Base-by-base conservation (phyloP, 1,140 invertebrate genomes). In the Zelostemma sp. region DNA sequence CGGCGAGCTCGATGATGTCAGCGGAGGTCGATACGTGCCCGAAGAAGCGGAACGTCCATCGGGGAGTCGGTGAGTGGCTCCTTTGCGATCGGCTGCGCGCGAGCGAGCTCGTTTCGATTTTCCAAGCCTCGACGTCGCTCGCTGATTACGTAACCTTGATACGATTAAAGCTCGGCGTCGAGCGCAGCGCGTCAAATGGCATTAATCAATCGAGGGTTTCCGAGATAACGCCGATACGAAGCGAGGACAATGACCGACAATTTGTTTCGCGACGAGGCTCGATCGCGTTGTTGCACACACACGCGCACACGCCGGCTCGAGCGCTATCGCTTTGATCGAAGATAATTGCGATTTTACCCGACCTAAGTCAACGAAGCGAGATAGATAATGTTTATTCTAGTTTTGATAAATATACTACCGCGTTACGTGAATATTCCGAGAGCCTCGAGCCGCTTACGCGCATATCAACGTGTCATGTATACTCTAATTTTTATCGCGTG, bases 221-320 rank as follows among this genome's bases (percentile, higher is more conserved):
- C 45, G 54, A 55, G 62, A 71, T 71, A 66, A 62, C 35, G 45
- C 25, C 31, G 43, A 25, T 25, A 25, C 3, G 21, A 62, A 43
- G 63, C 59, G 63, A 66, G 68, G 58, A 71, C 68, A 63, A 71
- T 71, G 63, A 71, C 68, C 68, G 68, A 59, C 68, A 63, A 55
- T 51, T 71, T 63, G 54, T 48, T 48, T 59, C 62, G 15, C 45
- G 61, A 56, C 60, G 21, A 25, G 21, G 21, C n/a, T n/a, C n/a
- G n/a, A n/a, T n/a, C n/a, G n/a, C n/a, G 28, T 31, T 6, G 11
- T 31, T 31, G 28, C 11, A 31, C 28, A 5, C 28, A 31, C 28
- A 31, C 11, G n/a, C 28, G 5, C 28, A 31, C 5, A 31, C 28
- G 28, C 28, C 28, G 5, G 5, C 28, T 31, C 28, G 28, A 6